Evolutionary conservation across 2,113 vertebrate species (phyloP), one percentile per base, ranked within the genome.

Genomic region (Trichechus manatus): DNA sequence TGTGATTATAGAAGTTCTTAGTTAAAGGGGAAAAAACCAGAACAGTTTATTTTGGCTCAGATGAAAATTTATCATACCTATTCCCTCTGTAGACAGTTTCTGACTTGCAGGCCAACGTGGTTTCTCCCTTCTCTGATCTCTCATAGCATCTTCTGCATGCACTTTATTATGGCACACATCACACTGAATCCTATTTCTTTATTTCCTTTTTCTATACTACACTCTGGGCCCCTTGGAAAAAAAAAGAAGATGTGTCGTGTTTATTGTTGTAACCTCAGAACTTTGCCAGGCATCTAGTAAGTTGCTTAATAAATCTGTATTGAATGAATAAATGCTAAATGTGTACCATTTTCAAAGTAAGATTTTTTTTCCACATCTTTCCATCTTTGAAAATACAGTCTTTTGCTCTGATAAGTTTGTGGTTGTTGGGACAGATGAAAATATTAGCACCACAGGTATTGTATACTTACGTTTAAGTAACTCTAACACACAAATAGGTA

Each of bases 311-410:
- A 87, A 91, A 72, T 81, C 79, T 44, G 63, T 83, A 53, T 15
- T 94, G 20, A 63, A 50, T 81, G 36, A 81, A 91, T 79, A 61
- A 89, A 81, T 91, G 42, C 39, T 93, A 50, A 72, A 19, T 86
- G 6, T 87, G 25, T 88, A 23, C 86, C 6, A 59, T 81, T 89
- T 96, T 93, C 47, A 95, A 93, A 93, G 19, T 89, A 93, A 68
- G 36, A 10, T 88, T 22, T 79, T 89, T 85, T 70, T 93, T 23
- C 78, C 50, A 53, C 10, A 36, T 74, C 61, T 84, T 91, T 91
- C 83, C 91, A 4, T n/a, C 42, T 96, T 95, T 82, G 42, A 89
- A 95, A 81, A 84, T 78, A 91, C 11, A 88, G 29, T 14, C 1
- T 3, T 92, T 95, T 89, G 17, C 66, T 87, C 27, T 70, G 23